A percentile compares a stretch with the other conserved stretches of the same genome.
Conservation (phyloP, 2,113 vertebrate genomes). For the Columba janthina region DNA sequence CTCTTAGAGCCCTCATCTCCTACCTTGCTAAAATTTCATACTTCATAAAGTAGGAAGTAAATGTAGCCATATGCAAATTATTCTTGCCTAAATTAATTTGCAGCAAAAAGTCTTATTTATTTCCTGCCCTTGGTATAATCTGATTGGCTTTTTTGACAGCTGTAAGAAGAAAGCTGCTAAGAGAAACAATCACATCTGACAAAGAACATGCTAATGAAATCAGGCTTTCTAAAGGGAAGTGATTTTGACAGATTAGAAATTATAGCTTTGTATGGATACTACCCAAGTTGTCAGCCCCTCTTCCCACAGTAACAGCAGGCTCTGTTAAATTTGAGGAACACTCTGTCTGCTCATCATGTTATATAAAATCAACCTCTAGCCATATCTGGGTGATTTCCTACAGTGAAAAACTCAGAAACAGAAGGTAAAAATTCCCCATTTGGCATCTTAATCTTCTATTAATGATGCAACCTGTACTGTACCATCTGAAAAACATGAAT, state of each 20-base stretch:
- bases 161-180: slow-evolving; percentile 63
- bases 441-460: slow-evolving; percentile 66
- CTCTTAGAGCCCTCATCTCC: slow-evolving; percentile 1
- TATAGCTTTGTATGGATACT: slow-evolving; percentile 71
- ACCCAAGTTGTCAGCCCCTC: slow-evolving; percentile 70
- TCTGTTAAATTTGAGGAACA: slow-evolving; percentile 68
- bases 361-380: slow-evolving; percentile 67
- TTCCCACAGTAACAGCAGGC: slow-evolving; percentile 68
- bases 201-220: slow-evolving; percentile 76
- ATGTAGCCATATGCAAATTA: slow-evolving; percentile 4
- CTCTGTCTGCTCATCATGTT: slow-evolving; percentile 66
- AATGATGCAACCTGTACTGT: slow-evolving; percentile 59
- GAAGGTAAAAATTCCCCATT: slow-evolving; percentile 64
- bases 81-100: slow-evolving; percentile 62
- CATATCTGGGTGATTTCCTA: slow-evolving; percentile 69
- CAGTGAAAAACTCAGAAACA: slow-evolving; percentile 62
- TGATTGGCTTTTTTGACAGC: slow-evolving; percentile 69
- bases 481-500: slow-evolving; percentile 63
- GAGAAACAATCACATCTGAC: slow-evolving; percentile 66
- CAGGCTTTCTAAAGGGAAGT: slow-evolving; percentile 72
- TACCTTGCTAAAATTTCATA: slow-evolving; percentile 19
- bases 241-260: slow-evolving; percentile 79
- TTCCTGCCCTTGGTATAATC: slow-evolving; percentile 66
- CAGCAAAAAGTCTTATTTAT: slow-evolving; percentile 60
- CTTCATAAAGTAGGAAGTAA: slow-evolving; percentile 16